Conservation (phyloP, 2,113 vertebrate genomes). For the Perognathus longimembris region DNA sequence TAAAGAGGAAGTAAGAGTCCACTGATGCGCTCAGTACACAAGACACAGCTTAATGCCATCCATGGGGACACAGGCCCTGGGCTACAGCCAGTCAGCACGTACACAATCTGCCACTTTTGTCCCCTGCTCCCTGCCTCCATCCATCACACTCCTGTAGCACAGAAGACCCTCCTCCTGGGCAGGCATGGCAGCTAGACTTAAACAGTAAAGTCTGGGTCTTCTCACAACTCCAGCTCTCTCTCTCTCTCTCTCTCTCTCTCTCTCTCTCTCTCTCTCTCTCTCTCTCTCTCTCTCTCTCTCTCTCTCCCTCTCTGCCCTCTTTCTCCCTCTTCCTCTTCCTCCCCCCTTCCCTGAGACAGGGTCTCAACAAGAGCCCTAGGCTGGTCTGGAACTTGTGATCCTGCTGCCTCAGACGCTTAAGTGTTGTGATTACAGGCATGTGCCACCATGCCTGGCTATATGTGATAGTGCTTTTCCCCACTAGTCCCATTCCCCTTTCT, state of each 20-base stretch:
- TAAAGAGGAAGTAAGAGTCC: background rate
- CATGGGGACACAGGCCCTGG: background rate
- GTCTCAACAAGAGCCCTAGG: no score
- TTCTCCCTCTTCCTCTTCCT: no score
- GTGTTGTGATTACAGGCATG: no score
- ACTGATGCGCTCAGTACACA: background rate
- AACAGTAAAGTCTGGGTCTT: background rate
- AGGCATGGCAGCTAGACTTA: background rate
- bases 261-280: no score
- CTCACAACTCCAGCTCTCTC: background rate
- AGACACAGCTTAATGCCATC: background rate
- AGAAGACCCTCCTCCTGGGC: background rate
- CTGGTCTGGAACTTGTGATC: no score
- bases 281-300: no score
- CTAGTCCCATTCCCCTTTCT: background rate
- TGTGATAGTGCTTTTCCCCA: background rate
- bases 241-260: no score
- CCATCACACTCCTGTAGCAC: accelerated
- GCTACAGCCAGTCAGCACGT: accelerated
- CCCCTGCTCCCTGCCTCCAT: background rate
- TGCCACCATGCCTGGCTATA: no score
- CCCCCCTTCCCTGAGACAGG: no score
- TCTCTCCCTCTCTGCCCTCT: no score
- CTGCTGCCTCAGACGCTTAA: no score
- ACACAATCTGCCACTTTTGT: background rate